Percentiles rank a stretch among this genome's conserved stretches.
These are phyloP conservation scores for Drosophila truncata DNA, from an alignment of 1,140 invertebrate genomes.

Conservation along the genomic window DNA sequence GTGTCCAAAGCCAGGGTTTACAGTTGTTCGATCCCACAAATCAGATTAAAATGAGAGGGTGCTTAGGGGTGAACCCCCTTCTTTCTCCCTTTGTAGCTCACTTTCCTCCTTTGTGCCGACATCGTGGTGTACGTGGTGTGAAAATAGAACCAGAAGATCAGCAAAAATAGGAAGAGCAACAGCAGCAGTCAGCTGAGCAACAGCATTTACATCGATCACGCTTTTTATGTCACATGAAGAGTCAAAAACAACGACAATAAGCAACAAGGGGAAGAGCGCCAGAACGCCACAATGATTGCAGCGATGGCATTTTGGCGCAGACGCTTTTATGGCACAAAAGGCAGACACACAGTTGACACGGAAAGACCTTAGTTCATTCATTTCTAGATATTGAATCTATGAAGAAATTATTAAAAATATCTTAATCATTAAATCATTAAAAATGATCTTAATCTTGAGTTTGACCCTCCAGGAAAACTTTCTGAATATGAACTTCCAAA, in stretches of 20 bases:
- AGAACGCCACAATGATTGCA: constrained; percentile 34
- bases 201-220: constrained; percentile 80
- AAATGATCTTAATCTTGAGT: neutral
- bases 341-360: constrained; percentile 17
- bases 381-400: neutral
- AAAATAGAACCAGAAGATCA: constrained; percentile 73
- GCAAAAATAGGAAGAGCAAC: constrained; percentile 39
- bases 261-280: constrained; percentile 12
- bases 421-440: too few species aligned
- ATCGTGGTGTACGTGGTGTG: constrained; percentile 46
- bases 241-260: neutral
- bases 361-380: constrained; percentile 12
- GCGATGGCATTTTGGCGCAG: constrained; percentile 64
- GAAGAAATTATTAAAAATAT: too few species aligned
- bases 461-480: neutral
- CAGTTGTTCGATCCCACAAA: constrained; percentile 69
- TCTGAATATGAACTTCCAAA: accelerated
- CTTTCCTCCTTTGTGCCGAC: neutral
- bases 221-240: constrained; percentile 82
- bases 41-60: constrained; percentile 57
- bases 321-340: constrained; percentile 65
- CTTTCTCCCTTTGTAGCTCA: neutral
- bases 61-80: neutral
- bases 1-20: constrained; percentile 65
- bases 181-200: constrained; percentile 65